Evolutionary conservation across 2,113 vertebrate species (phyloP), one percentile per base, ranked within the genome.

Genomic region (Podarcis raffonei): DNA sequence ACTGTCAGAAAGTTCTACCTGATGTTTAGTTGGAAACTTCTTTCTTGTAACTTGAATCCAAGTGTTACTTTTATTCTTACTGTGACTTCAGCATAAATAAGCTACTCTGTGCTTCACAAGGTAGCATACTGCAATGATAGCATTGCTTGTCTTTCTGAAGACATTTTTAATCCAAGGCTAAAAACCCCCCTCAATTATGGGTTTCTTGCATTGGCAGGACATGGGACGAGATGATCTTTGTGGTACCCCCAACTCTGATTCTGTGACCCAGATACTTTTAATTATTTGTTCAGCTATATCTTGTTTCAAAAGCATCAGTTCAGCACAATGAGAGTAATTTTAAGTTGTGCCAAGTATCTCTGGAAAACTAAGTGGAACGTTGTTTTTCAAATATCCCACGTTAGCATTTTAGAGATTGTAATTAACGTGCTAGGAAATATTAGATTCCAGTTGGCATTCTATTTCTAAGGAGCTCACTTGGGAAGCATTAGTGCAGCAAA

Each of bases 381-480:
- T 5, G 2, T 65, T 92, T 82, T 83, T 57, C 57, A 79, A 53
- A 0, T 22, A 30, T 39, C 76, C 42, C 0, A 12, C 81, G 79
- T 65, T 80, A 2, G 0, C 87, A 79, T 18, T 53, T 84, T 69
- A 90, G 9, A 4, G 85, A 72, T 37, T 5, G 74, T 12, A n/a
- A 91, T 88, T 85, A 42, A 71, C 74, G 94, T 87, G 16, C 72
- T 86, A 72, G 37, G 74, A 65, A 89, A 9, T 48, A 27, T 30
- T 89, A 20, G 15, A 39, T 88, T 90, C 48, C 15, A 88, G 57
- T 90, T 87, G 90, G 25, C 85, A 87, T 77, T 85, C 62, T 35
- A 22, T 82, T 66, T 35, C n/a, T 87, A 37, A 94, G 87, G 37
- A 83, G 32, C 42, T 48, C 0, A 2, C 48, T 86, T 92, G 65